Evolutionary conservation across 2,113 vertebrate species (phyloP).

Genomic region (Micronycteris hirsuta): DNA sequence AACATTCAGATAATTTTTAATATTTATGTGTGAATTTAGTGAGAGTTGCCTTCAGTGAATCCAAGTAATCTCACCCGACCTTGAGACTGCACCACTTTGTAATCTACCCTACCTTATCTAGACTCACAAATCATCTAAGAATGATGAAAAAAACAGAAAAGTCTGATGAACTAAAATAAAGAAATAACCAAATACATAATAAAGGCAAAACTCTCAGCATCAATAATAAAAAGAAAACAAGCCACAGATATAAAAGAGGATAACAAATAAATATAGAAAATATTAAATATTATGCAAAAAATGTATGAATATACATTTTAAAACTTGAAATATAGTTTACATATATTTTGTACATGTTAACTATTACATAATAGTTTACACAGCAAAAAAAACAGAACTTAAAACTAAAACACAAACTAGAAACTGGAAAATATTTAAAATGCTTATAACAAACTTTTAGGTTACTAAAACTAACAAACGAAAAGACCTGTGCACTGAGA

Average conservation of each 20-base stretch:
- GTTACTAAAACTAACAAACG: not conserved
- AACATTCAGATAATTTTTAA: not conserved
- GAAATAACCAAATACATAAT: not conserved
- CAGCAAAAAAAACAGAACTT: not conserved
- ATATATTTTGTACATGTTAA: too few relatives aligned
- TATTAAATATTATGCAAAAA: not conserved
- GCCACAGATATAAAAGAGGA: not conserved
- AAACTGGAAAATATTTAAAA: not conserved
- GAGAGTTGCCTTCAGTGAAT: not conserved
- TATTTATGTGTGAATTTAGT: not conserved
- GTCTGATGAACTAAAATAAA: not conserved
- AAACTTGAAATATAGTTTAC: not conserved
- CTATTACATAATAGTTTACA: too few relatives aligned
- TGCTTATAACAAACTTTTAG: not conserved
- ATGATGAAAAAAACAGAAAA: not conserved
- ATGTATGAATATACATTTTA: not conserved
- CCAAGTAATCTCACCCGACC: not conserved
- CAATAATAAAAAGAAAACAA: constrained; percentile 7
- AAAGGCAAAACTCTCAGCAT: not conserved
- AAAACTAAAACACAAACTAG: not conserved
- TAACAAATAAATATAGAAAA: not conserved
- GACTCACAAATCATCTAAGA: not conserved
- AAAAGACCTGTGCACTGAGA: not conserved
- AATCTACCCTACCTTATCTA: not conserved
- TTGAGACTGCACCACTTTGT: not conserved